phyloP scores from a whole-genome alignment of 2,888 invertebrate species.

The Scaptomyza flava region DNA sequence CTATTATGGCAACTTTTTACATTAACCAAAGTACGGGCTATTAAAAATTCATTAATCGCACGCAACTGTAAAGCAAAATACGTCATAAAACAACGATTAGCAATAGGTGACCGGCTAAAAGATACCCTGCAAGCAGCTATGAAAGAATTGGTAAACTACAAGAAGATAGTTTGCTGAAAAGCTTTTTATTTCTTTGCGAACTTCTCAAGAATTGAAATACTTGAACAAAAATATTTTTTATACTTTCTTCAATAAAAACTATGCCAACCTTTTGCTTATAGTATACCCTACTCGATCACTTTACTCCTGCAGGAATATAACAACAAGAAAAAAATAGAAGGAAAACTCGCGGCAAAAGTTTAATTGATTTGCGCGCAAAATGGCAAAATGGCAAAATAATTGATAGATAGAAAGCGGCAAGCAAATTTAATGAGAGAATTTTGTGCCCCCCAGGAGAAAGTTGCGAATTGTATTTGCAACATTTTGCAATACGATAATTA shows the following conservation, averaged over 20 bases:
- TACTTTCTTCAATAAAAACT: too few species aligned
- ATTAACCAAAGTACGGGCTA: conserved; percentile 76
- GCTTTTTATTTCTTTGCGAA: too few species aligned
- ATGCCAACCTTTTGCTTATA: not conserved
- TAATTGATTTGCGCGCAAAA: conserved; percentile 72
- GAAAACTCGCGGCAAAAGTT: conserved; percentile 56
- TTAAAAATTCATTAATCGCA: conserved; percentile 77
- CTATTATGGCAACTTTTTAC: conserved; percentile 71
- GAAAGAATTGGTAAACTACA: not conserved
- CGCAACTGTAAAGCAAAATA: conserved; percentile 59
- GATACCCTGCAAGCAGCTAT: conserved; percentile 10
- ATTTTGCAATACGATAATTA: conserved; percentile 43
- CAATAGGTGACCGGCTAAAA: not conserved
- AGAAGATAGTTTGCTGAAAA: too few species aligned
- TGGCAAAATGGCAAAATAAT: conserved; percentile 73
- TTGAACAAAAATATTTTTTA: too few species aligned
- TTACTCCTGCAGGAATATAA: conserved; percentile 1
- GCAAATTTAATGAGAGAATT: conserved; percentile 51
- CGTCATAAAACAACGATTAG: conserved; percentile 29
- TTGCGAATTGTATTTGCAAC: conserved; percentile 40
- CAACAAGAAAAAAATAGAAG: conserved; percentile 5
- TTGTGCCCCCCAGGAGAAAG: conserved; percentile 44
- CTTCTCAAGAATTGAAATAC: too few species aligned
- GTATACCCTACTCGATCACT: not conserved
- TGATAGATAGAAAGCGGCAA: conserved; percentile 57